Base-by-base conservation (phyloP, 1,140 invertebrate genomes). In the Anthonomus grandis region DNA sequence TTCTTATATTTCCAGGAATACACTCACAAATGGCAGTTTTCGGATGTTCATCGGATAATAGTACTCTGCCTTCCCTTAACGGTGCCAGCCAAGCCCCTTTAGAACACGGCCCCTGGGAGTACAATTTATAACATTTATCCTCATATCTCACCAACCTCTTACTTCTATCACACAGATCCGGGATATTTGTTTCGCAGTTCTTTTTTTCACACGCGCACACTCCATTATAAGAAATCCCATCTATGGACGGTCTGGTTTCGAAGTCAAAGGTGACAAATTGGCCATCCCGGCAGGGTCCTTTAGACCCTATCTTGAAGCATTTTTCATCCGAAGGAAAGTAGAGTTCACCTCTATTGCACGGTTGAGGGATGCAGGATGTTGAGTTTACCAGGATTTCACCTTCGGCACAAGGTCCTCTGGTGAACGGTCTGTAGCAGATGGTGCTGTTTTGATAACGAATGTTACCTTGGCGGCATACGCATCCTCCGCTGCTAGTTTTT, bases 211-310 rank as follows among this genome's bases (percentile, higher is more conserved):
- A 90, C 2, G 82, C 85, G 59, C 89, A 91, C 3, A 87, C 79
- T 0, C 88, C 89, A 50, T 88, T 87, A 65, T 89, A 90, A n/a
- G 87, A 86, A 15, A 90, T 79, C 0, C 88, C 89, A 60, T 90
- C 86, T 0, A 89, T 61, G 0, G 86, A 87, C 0, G 86, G 86
- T 12, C 86, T 72, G 0, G 84, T 82, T 1, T 81, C 83, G 60
- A 89, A 86, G 74, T 91, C 88, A 65, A 87, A 90, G 0, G 88
- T 79, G 1, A 91, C 83, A 4, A 89, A 78, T 64, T 88, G 82
- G 1, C 85, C 83, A 5, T 70, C 66, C 0, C 79, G 75, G 63
- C 89, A 91, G 0, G 88, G 87, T 27, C 87, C 89, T 18, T 79
- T 76, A 0, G 83, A 80, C 0, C 87, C 88, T 4, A 89, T 85